A percentile compares a stretch with the other conserved stretches of the same genome.
Conservation (phyloP, 1,140 invertebrate species). For the Bombus breviceps region DNA sequence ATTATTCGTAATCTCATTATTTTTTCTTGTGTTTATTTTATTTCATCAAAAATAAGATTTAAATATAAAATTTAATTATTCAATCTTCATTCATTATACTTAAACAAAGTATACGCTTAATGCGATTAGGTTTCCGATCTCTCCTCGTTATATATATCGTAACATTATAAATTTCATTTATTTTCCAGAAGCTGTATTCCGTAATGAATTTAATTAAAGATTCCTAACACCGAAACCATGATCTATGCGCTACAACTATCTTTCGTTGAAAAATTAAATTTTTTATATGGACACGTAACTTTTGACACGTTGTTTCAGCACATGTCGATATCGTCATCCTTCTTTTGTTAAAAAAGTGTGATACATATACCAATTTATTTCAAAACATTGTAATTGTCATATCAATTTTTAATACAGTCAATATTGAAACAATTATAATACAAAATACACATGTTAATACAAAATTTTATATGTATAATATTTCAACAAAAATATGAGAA, state of each 20-base stretch:
- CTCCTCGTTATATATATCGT: neutral
- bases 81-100: neutral
- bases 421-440: neutral
- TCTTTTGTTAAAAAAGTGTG: neutral
- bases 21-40: neutral
- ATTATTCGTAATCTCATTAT: neutral
- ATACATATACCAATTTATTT: neutral
- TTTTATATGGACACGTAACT: neutral
- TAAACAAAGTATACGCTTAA: neutral
- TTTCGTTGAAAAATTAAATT: constrained; percentile 15
- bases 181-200: neutral
- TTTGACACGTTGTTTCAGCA: neutral
- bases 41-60: neutral
- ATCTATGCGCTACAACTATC: neutral
- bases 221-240: neutral
- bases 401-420: neutral
- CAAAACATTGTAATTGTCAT: neutral
- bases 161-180: neutral
- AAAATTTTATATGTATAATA: neutral
- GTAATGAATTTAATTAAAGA: constrained; percentile 15
- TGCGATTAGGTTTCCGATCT: too few relatives aligned
- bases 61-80: neutral
- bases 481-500: too few relatives aligned
- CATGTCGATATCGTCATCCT: neutral
- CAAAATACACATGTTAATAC: neutral